Base-by-base conservation (phyloP, 1,140 invertebrate species). In the honey bee (Apis mellifera) region DNA sequence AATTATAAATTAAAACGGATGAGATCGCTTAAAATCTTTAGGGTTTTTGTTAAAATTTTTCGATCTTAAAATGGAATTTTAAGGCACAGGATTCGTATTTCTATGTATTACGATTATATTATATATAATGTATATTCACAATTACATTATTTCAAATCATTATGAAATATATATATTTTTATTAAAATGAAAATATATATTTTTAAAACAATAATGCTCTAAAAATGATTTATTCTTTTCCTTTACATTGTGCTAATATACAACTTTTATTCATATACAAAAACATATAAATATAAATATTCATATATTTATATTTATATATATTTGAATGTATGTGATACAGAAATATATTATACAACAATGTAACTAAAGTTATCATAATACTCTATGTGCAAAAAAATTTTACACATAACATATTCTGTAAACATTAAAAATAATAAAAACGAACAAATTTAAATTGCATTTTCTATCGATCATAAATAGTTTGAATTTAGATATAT, bases 221-320 rank as follows among this genome's bases (percentile, higher is more conserved):
- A 76, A 81, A 81, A 81, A 81, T 75, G 65, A 81, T 81, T 81
- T 81, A 81, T 81, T 81, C 13, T 59, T 48, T 23, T 42, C 52
- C 48, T 81, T 81, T 76, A 75, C 79, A 81, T 75, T 75, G 48
- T 59, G 26, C 79, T 81, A 81, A 66, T 81, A 75, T 81, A 81
- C 72, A 81, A 57, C 23, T 75, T 66, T 54, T 66, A 81, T 81
- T 59, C 71, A 81, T 59, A 73, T 60, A 26, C 50, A 55, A 59
- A 73, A 54, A 32, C 50, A 79, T 64, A 55, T 65, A 74, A 60
- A 68, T 68, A 68, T 55, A 52, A 32, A 76, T 62, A 50, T 62
- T 23, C n/a, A 48, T 54, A 48, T 48, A 4, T 52, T 26, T 72
- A 50, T 52, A 71, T 54, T 57, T 21, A 72, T 26, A 23, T 48